A percentile compares a stretch with the other conserved stretches of the same genome.
These are phyloP conservation scores for Ficedula albicollis DNA, from an alignment of 2,797 vertebrate genomes.

Conservation along the genomic window DNA sequence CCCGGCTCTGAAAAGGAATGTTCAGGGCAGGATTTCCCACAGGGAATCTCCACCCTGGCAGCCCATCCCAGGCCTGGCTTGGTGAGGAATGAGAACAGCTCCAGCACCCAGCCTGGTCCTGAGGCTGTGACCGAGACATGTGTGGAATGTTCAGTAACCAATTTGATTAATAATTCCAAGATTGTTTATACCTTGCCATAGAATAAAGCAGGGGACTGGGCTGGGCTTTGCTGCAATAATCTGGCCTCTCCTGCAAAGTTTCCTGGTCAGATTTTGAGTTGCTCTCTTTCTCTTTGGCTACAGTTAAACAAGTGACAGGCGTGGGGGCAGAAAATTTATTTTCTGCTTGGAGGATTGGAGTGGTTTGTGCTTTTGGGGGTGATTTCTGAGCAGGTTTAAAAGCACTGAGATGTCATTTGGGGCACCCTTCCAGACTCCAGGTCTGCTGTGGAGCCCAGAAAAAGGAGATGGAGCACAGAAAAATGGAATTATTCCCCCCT, in stretches of 20 bases:
- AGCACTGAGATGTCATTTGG: not conserved
- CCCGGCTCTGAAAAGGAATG: not conserved
- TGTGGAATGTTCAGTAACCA: not conserved
- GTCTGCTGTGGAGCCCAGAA: not conserved
- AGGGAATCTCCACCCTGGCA: not conserved
- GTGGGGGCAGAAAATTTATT: not conserved
- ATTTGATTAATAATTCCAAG: not conserved
- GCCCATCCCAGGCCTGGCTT: not conserved
- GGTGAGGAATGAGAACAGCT: not conserved
- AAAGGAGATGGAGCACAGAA: not conserved
- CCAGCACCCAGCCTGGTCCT: not conserved
- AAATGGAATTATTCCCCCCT: not conserved
- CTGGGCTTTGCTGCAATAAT: not conserved
- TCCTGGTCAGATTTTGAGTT: not conserved
- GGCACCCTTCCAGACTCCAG: not conserved
- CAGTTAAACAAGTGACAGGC: not conserved
- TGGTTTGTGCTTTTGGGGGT: not conserved
- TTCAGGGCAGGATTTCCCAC: not conserved
- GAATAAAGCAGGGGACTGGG: not conserved
- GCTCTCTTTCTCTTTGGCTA: not conserved
- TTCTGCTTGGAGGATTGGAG: not conserved
- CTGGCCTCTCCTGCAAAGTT: not conserved
- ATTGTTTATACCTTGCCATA: not conserved
- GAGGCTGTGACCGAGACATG: not conserved
- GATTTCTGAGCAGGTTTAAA: not conserved